A percentile compares a stretch with the other conserved stretches of the same genome.
These are phyloP conservation scores for Heliconius sara DNA, from an alignment of 2,888 invertebrate species.

Conservation along the genomic window DNA sequence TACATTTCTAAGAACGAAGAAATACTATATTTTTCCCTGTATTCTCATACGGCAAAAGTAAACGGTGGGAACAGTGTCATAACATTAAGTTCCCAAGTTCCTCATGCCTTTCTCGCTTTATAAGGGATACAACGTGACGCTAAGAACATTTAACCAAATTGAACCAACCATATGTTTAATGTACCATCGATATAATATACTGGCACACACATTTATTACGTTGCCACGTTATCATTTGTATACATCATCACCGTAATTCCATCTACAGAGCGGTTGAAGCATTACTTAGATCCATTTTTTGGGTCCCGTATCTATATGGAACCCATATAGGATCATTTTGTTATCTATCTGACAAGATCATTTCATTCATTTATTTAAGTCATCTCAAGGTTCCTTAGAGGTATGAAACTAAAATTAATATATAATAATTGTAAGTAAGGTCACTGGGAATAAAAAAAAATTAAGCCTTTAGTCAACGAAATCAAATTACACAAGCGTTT, in stretches of 20 bases:
- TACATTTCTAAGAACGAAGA: too few relatives aligned
- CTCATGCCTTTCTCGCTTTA: neutral
- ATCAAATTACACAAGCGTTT: neutral
- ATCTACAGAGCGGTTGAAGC: conserved; percentile 35
- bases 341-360: neutral
- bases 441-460: neutral
- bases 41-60: neutral
- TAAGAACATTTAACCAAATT: neutral
- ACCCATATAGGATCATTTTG: neutral
- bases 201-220: neutral
- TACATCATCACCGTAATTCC: conserved; percentile 39
- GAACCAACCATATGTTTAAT: neutral
- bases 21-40: neutral
- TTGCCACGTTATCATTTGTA: conserved; percentile 14
- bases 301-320: conserved; percentile 45
- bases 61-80: neutral
- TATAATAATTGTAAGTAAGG: neutral
- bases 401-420: too few relatives aligned
- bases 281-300: conserved; percentile 50
- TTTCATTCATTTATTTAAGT: neutral
- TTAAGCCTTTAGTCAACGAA: neutral
- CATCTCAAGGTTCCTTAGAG: neutral
- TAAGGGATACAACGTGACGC: neutral
- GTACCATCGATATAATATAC: conserved; percentile 1
- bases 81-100: neutral